phyloP scores from a whole-genome alignment of 2,113 vertebrate genomes.

The Percina caprodes region DNA sequence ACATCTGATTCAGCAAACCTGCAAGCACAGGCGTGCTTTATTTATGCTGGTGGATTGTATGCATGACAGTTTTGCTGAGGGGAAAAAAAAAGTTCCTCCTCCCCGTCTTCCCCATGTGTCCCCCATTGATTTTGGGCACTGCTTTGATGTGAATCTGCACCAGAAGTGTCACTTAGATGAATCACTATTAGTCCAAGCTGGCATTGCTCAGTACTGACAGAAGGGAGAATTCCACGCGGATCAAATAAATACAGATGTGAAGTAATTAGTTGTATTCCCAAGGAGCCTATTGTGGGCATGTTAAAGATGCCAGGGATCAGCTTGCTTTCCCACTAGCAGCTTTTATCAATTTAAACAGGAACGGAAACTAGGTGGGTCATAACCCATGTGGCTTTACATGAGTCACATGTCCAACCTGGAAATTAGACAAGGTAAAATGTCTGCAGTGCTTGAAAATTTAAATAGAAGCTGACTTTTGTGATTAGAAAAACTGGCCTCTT shows the following conservation, averaged over 20 bases:
- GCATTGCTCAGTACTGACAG: slow-evolving; percentile 91
- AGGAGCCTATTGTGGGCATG: slow-evolving; percentile 88
- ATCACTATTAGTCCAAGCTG: slow-evolving; percentile 94
- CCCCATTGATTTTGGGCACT: slow-evolving; percentile 89
- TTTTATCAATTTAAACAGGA: slow-evolving; percentile 94
- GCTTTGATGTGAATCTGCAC: slow-evolving; percentile 87
- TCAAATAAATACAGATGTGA: slow-evolving; percentile 99
- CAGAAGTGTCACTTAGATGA: slow-evolving; percentile 94
- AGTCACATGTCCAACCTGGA: slow-evolving; percentile 86
- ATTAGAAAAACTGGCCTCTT: background rate
- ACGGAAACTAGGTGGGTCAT: slow-evolving; percentile 90
- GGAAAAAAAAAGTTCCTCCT: slow-evolving; percentile 59
- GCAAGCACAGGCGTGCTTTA: slow-evolving; percentile 58
- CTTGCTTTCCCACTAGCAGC: slow-evolving; percentile 88
- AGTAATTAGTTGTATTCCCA: slow-evolving; percentile 98
- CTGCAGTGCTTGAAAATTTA: background rate
- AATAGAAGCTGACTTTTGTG: background rate
- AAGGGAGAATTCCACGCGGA: slow-evolving; percentile 94
- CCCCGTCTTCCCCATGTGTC: slow-evolving; percentile 79
- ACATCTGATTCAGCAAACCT: slow-evolving; percentile 74
- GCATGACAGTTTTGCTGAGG: slow-evolving; percentile 74
- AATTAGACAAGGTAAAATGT: slow-evolving; percentile 52
- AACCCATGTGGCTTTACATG: slow-evolving; percentile 89
- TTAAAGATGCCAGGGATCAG: slow-evolving; percentile 95
- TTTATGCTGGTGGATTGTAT: slow-evolving; percentile 72